These are phyloP conservation scores for Chaetodon auriga DNA, from an alignment of 2,113 vertebrate species.

Conservation along the genomic window DNA sequence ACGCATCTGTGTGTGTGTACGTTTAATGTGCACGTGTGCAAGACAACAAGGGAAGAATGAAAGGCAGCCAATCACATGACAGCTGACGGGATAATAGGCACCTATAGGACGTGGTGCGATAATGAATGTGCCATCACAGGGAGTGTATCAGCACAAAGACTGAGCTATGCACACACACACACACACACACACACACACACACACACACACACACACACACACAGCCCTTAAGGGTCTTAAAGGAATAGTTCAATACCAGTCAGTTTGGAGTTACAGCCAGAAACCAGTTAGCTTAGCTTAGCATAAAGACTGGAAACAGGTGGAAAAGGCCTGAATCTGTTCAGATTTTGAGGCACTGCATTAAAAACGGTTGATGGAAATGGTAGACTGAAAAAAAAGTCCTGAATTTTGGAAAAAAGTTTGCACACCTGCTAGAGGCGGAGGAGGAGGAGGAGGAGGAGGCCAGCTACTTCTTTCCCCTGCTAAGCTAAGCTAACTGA, in stretches of 20 bases:
- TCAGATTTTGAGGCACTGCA: no score
- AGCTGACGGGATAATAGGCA: conserved; percentile 13
- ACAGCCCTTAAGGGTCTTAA: not conserved
- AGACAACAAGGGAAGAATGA: not conserved
- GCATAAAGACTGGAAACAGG: no score
- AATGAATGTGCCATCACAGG: no score
- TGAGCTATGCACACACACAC: not conserved
- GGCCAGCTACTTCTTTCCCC: not conserved
- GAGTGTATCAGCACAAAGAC: not conserved
- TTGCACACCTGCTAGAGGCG: no score
- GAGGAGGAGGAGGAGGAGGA: no score
- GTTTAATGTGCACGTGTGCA: not conserved
- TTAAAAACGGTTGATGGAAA: no score
- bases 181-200: not conserved
- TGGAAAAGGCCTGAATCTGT: no score
- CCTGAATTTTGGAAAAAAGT: no score
- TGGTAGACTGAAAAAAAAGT: no score
- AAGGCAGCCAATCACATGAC: not conserved
- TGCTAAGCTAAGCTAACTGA: not conserved
- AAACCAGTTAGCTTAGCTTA: no score
- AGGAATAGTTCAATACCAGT: not conserved
- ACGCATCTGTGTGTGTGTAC: not conserved
- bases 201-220: not conserved
- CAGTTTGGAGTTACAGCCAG: no score
- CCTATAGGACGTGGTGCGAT: not conserved